Conservation (phyloP, 2,888 invertebrate genomes). For the Tromatobia lineatoria region DNA sequence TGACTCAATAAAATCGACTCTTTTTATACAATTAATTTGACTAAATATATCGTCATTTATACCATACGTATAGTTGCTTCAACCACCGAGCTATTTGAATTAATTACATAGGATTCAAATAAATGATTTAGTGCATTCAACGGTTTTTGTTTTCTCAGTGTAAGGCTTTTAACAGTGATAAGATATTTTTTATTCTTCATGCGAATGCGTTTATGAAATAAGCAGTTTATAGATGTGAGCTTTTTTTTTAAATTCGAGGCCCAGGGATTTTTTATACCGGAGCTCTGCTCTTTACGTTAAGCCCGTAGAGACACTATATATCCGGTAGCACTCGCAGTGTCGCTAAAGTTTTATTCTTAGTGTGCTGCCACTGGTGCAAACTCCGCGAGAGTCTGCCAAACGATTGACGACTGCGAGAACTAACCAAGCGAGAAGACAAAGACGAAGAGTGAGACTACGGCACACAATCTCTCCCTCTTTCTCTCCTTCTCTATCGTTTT, state of each 20-base stretch:
- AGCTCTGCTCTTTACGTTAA: not conserved
- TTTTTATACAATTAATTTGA: too few relatives aligned
- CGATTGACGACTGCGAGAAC: conserved; percentile 59
- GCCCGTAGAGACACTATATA: not conserved
- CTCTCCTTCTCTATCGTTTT: conserved; percentile 40
- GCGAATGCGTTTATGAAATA: too few relatives aligned
- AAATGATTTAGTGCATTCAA: too few relatives aligned
- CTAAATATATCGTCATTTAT: too few relatives aligned
- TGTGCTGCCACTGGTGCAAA: conserved; percentile 55
- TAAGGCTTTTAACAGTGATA: too few relatives aligned
- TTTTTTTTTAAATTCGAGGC: not conserved
- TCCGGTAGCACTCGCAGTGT: conserved; percentile 57
- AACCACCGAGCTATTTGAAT: too few relatives aligned
- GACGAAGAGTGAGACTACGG: conserved; percentile 23
- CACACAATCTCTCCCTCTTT: conserved; percentile 16
- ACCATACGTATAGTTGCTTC: too few relatives aligned
- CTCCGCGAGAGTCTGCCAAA: conserved; percentile 60
- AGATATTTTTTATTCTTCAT: too few relatives aligned
- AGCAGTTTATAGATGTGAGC: not conserved
- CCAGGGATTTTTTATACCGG: conserved; percentile 1
- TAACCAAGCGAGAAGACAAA: conserved; percentile 10
- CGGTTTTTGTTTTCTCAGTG: too few relatives aligned
- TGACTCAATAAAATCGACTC: too few relatives aligned
- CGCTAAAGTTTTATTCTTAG: conserved; percentile 69
- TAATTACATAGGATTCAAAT: too few relatives aligned